These are phyloP conservation scores for Dipodomys ordii DNA, from an alignment of 2,113 vertebrate species.

Conservation along the genomic window DNA sequence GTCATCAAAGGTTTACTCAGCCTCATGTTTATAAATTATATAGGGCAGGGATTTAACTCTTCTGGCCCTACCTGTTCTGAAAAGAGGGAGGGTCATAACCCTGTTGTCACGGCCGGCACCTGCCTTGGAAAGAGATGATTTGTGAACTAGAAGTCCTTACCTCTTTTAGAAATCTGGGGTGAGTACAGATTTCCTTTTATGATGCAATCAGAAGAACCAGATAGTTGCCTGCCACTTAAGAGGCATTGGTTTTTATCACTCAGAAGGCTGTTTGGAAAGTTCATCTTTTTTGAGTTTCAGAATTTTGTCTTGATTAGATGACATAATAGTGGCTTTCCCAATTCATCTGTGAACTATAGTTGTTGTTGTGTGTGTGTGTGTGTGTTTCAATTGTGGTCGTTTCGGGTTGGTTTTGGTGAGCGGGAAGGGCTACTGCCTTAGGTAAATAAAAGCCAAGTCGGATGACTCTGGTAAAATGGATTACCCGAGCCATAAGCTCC, in stretches of 20 bases:
- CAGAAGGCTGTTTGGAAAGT: conserved; percentile 55
- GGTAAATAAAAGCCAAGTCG: conserved; percentile 40
- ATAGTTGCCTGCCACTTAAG: conserved; percentile 17
- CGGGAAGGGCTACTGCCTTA: conserved; percentile 24
- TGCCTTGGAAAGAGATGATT: conserved; percentile 74
- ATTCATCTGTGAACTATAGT: conserved; percentile 54
- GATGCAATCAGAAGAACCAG: conserved; percentile 61
- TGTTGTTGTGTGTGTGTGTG: background rate
- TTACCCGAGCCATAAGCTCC: conserved; percentile 30
- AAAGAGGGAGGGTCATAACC: conserved; percentile 81
- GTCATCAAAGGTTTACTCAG: conserved; percentile 83
- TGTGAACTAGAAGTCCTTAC: conserved; percentile 61
- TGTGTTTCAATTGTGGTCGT: conserved; percentile 40
- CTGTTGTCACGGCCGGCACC: conserved; percentile 65
- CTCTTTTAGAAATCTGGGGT: conserved; percentile 67
- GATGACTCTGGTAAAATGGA: background rate
- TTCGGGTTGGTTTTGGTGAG: background rate
- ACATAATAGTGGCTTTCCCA: conserved; percentile 64
- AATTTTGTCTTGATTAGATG: conserved; percentile 68
- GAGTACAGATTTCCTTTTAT: conserved; percentile 68
- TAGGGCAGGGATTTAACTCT: conserved; percentile 79
- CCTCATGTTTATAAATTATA: conserved; percentile 84
- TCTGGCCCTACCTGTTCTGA: conserved; percentile 81
- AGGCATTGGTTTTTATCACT: conserved; percentile 16
- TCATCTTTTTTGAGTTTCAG: conserved; percentile 62